Base-by-base conservation (phyloP, 2,113 vertebrate species). In the Mesocricetus auratus region DNA sequence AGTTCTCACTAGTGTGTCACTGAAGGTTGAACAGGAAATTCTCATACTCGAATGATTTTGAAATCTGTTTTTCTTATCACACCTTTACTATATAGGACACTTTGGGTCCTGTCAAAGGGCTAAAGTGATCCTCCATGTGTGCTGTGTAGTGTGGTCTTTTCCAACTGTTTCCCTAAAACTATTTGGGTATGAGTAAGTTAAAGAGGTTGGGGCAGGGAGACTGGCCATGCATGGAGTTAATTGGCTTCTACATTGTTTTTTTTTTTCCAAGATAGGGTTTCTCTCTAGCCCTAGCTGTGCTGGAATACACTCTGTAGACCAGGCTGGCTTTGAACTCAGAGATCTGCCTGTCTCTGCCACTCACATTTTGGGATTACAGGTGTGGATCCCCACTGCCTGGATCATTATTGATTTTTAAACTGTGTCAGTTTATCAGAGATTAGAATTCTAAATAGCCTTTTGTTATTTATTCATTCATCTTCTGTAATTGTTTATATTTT, bases 1-100 rank as follows among this genome's bases (percentile, higher is more conserved):
- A 78, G 83, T 66, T 82, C 78, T 83, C 39, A 78, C 89, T 56
- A 90, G 31, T n/a, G 87, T 50, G 42, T 92, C 56, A 79, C 50
- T 78, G 75, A 12, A 42, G 9, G 64, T 64, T 79, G 68, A 90
- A 97, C 93, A 96, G 96, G 93, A 96, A 94, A 94, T 92, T 92
- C 86, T 96, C 81, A 92, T 64, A 45, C 39, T 4, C 8, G 16
- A 15, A 47, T 60, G 85, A 73, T 45, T 92, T 64, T 97, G 86
- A 97, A 92, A n/a, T 92, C 19, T 78, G 24, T 89, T 82, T 47
- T 74, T 93, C 31, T 78, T 36, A 68, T 87, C 89, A 96, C 90
- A 69, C 29, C 47, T 89, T 69, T 86, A 86, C 22, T 86, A 81
- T 22, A 64, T 8, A 79, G 62, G 69, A 92, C 50, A 68, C 47